Evolutionary conservation across 2,797 vertebrate species (phyloP), one percentile per base, ranked within the genome.

Genomic region (Sarcoramphus papa): DNA sequence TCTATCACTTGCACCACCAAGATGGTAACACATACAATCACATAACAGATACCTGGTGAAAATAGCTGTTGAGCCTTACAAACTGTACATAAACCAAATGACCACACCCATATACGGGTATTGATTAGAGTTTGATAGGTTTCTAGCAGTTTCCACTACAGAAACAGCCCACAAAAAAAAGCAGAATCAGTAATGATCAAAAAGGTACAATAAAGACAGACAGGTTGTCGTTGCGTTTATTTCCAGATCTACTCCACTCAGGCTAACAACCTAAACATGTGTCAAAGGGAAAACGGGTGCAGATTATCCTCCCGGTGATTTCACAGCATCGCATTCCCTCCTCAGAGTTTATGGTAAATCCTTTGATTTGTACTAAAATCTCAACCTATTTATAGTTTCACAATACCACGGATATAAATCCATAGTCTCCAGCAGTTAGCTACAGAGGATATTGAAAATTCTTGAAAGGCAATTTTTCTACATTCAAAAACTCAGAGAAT

Each of bases 31-130:
- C 1, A 3, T 2, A 41, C 17, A 50, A 19, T 5, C 41, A 20
- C 4, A 0, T 22, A 54, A 78, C 0, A 92, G 88, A 54, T 12
- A 83, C 5, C 17, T 12, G 20, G 50, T 10, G 22, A 59, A 48
- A 89, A 53, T 3, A 63, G 51, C 30, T 13, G 3, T 35, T 48
- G 3, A 87, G 57, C 53, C 60, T 41, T n/a, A 72, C 22, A 62
- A 62, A 57, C 45, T 2, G 0, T 6, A 21, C 0, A 0, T 13
- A 67, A 91, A 45, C 7, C 17, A 16, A 67, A 68, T 1, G 0
- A 7, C 25, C 16, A 45, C 12, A 21, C 8, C 35, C 56, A 37
- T n/a, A 2, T 4, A 14, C 1, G 2, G 25, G 25, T 54, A 62
- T 60, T 43, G 10, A 72, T n/a, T 4, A 78, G 33, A 48, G 41